phyloP scores from a whole-genome alignment of 1,140 invertebrate species.

The Schlechtendalia chinensis region DNA sequence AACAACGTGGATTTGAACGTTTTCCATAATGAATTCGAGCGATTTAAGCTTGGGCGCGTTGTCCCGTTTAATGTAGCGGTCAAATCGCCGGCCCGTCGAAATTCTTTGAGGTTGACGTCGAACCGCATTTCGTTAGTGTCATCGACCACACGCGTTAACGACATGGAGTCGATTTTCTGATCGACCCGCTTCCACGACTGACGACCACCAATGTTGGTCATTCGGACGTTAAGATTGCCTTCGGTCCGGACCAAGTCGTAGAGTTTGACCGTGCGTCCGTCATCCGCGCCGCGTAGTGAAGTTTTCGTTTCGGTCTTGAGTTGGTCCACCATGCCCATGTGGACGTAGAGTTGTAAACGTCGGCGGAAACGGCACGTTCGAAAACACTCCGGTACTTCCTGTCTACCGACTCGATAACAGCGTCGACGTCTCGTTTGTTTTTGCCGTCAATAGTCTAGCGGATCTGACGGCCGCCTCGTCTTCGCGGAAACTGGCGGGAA shows the following conservation, averaged over 20 bases:
- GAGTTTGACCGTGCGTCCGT: neutral
- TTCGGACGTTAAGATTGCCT: too few relatives aligned
- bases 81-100: neutral
- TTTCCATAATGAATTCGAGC: neutral
- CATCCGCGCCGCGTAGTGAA: neutral
- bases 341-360: neutral
- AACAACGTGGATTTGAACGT: neutral
- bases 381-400: neutral
- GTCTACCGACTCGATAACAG: neutral
- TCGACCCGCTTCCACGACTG: neutral
- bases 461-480: neutral
- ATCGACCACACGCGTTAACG: neutral
- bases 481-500: neutral
- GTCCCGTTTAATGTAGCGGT: neutral
- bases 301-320: neutral
- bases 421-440: neutral
- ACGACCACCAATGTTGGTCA: too few relatives aligned
- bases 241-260: neutral
- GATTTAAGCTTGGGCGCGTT: neutral
- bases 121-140: neutral
- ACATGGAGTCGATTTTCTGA: neutral
- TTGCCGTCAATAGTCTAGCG: neutral
- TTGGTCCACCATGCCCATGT: neutral
- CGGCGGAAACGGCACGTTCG: neutral
- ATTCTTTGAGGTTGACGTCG: neutral